Conservation (phyloP, 2,113 vertebrate genomes). For the Corvus cornix region DNA sequence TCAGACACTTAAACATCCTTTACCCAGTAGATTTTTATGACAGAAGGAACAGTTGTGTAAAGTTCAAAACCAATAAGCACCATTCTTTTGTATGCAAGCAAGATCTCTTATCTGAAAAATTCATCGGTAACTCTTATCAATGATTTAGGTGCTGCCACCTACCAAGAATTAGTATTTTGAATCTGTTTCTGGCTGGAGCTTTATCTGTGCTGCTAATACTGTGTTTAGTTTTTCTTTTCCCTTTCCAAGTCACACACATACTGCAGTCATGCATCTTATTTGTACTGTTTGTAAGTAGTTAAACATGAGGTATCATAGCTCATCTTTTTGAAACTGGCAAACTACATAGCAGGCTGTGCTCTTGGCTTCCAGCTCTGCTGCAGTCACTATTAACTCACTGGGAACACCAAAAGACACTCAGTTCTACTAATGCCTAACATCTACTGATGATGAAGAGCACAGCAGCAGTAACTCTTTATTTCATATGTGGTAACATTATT, state of each 20-base stretch:
- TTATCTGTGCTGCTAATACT: background rate
- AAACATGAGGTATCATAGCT: background rate
- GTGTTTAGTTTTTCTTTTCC: background rate
- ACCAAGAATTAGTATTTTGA: background rate
- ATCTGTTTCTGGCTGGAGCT: background rate
- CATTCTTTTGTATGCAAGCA: background rate
- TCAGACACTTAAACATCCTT: background rate
- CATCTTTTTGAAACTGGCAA: background rate
- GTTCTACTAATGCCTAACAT: background rate
- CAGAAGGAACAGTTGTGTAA: background rate
- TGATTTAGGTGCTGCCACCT: background rate
- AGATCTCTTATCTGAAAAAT: background rate
- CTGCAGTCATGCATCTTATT: background rate
- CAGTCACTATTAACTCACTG: background rate
- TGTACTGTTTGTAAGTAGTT: background rate
- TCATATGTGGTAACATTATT: background rate
- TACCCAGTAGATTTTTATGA: background rate
- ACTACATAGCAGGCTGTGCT: background rate
- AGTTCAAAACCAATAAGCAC: background rate
- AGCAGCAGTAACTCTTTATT: background rate
- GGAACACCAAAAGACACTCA: background rate
- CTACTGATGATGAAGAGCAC: background rate
- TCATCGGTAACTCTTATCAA: background rate
- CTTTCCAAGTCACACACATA: background rate
- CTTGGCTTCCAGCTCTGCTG: background rate